Evolutionary conservation across 2,797 vertebrate species (phyloP), one percentile per base, ranked within the genome.

Genomic region (Darevskia nairensis): DNA sequence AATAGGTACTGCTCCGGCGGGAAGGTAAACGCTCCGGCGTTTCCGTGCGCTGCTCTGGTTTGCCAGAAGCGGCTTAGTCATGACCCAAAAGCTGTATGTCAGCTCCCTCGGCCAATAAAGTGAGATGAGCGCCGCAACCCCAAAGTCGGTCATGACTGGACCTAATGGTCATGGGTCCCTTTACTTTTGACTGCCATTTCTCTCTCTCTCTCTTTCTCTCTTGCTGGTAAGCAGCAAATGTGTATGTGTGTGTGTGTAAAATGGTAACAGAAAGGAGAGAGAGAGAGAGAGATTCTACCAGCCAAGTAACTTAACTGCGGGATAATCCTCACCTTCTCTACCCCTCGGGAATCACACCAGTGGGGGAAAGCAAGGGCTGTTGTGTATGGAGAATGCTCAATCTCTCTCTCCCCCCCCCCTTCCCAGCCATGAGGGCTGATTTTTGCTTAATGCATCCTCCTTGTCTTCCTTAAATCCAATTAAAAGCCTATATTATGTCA

Each of bases 391-490:
- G 95, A 96, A 95, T 95, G 94, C 93, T 92, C 92, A 91, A 94
- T 94, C 92, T n/a, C 93, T 93, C 92, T 27, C 44, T 94, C 91
- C 92, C 94, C 94, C 93, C 92, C 93, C 39, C 44, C 7, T 46
- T 68, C 93, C 93, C 91, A 90, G 46, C 72, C 78, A 91, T 0
- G 91, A 95, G 94, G 94, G 90, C 94, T 92, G 92, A 95, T 93
- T 97, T 95, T 95, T 92, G 95, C 94, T 95, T 95, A 97, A 97
- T 95, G 94, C 95, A 95, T 95, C 94, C 95, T 96, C 93, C 96
- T 96, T 90, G 86, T 96, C 96, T 95, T 96, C 96, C 96, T 96
- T 96, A 96, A 97, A 97, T 97, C 96, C 97, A 97, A 97, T 97
- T 97, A 97, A 96, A 96, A 96, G 93, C 95, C 94, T 87, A 95